phyloP scores from a whole-genome alignment of 1,140 invertebrate species.

The Tetragonula clypearis region DNA sequence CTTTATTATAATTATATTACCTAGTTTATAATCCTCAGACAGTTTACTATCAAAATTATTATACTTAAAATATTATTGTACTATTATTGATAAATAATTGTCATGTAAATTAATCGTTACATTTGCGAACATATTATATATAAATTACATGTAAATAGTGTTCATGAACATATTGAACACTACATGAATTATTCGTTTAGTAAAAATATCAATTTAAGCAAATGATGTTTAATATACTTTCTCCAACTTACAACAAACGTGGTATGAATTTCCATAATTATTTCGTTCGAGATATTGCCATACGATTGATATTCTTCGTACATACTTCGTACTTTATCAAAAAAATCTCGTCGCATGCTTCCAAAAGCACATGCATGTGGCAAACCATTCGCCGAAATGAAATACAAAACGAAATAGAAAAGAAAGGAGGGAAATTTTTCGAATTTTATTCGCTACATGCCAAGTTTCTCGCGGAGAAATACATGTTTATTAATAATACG shows the following conservation, averaged over 20 bases:
- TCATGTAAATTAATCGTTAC: no score
- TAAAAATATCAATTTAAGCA: not conserved
- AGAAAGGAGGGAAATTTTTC: conserved; percentile 9
- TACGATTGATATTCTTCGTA: not conserved
- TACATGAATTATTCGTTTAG: not conserved
- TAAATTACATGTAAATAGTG: no score
- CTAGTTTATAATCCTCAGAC: no score
- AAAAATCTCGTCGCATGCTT: not conserved
- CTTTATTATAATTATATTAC: no score
- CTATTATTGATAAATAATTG: no score
- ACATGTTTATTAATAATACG: conserved; percentile 44
- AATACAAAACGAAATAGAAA: not conserved
- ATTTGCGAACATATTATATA: no score
- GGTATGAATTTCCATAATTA: no score
- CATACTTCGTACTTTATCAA: not conserved
- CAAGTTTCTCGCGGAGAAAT: conserved; percentile 23
- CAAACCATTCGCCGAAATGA: not conserved
- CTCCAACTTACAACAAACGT: no score
- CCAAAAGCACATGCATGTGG: no score
- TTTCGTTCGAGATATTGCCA: not conserved
- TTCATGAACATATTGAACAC: not conserved
- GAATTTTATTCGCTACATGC: conserved; percentile 13
- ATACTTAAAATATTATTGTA: no score
- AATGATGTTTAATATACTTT: not conserved
- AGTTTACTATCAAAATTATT: no score